A percentile compares a stretch with the other conserved stretches of the same genome.
Evolutionary conservation across 2,113 vertebrate species (phyloP).

Genomic region (Hippopotamus amphibius): DNA sequence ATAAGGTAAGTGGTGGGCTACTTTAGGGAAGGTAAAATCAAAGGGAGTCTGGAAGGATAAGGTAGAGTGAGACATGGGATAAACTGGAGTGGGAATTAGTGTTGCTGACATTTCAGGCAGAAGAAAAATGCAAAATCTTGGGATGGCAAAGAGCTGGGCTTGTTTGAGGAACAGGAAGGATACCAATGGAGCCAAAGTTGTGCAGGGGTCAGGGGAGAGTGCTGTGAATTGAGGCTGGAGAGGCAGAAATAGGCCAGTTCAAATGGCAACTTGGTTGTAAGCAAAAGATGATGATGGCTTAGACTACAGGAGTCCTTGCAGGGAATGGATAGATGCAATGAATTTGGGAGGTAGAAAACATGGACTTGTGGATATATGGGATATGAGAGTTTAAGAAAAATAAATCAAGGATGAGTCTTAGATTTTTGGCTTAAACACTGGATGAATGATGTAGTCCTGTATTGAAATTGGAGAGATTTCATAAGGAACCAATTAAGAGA

Average conservation of each 20-base stretch:
- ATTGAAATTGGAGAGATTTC: conserved; percentile 10
- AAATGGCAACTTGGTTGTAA: not conserved
- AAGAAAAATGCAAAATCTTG: not conserved
- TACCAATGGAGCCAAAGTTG: not conserved
- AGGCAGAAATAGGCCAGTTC: not conserved
- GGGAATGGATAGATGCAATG: not conserved
- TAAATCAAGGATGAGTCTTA: not conserved
- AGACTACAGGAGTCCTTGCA: not conserved
- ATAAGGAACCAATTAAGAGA: not conserved
- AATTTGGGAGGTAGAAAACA: not conserved
- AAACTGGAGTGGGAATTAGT: not conserved
- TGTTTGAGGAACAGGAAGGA: not conserved
- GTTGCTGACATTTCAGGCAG: not conserved
- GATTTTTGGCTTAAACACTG: not conserved
- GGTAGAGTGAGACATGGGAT: not conserved
- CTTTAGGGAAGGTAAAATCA: not conserved
- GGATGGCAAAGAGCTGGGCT: not conserved
- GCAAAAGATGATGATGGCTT: not conserved
- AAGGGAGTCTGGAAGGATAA: not conserved
- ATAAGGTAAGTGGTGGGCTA: not conserved
- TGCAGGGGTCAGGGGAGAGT: not conserved
- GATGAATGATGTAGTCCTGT: not conserved
- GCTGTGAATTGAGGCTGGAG: not conserved
- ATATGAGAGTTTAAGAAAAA: not conserved
- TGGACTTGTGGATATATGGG: not conserved